Base-by-base conservation (phyloP, 2,113 vertebrate species). In the Cyanocitta stelleri region DNA sequence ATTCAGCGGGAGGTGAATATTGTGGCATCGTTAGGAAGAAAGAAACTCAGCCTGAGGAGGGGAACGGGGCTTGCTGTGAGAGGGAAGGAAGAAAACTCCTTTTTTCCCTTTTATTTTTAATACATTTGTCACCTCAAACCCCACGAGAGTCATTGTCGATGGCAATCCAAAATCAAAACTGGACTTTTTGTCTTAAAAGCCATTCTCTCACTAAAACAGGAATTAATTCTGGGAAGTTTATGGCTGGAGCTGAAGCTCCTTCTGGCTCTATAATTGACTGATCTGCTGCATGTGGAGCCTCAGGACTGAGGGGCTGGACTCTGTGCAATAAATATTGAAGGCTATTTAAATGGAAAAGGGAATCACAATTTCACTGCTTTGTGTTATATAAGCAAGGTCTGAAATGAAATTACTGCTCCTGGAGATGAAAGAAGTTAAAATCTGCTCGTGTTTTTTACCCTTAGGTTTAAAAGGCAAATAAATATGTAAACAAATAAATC, bases 401-500 rank as follows among this genome's bases (percentile, higher is more conserved):
- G 62, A 92, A 96, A 94, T 81, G 54, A 91, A 95, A 93, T 95
- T 95, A 89, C 83, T 87, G 73, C 61, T 96, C 73, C 91, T 78
- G 86, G 73, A 96, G 94, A 97, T 72, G 89, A 85, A 95, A 90
- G 86, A 85, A 94, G 76, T 89, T 75, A 81, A 91, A 91, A 92
- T 91, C 86, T 86, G 77, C 73, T 93, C 4, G 2, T 49, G 76
- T 27, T 89, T 96, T 85, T 91, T 85, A 90, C 86, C 95, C 94
- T 95, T 37, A 94, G 95, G 94, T 96, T 95, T 89, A 92, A 89
- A 95, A 95, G 90, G 48, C 59, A 92, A 95, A 90, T 89, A 95
- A 95, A 94, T 90, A 80, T 3, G 14, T 97, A 96, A 97, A 95
- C 96, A 97, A 94, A 96, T 96, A 97, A 92, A 97, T 95, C 95